Base-by-base conservation (phyloP, 2,888 invertebrate species). In the Odontocerum albicorne region DNA sequence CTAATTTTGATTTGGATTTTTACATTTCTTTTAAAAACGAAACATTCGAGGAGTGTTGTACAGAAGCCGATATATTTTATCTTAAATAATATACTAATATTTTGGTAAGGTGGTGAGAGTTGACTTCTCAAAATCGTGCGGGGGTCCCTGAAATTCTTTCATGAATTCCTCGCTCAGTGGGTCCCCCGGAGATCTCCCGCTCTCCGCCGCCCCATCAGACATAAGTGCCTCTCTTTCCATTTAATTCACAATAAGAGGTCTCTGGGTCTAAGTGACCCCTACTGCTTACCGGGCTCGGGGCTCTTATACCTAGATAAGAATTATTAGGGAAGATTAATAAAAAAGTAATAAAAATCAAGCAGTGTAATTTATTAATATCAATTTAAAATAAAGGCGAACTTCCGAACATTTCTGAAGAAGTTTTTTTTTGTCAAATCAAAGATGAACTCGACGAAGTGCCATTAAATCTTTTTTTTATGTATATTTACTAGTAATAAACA, bases 181-280 rank as follows among this genome's bases (percentile, higher is more conserved):
- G 55, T 21, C 22, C 42, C 35, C 31, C 40, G 16, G 16, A 20
- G 16, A 22, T 22, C 20, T 43, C 51, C 36, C 35, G 36, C 22
- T 47, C 39, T 36, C 27, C 20, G 20, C 36, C 40, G 21, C 40
- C 19, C n/a, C 32, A 12, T 15, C 19, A 16, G 44, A 16, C 21
- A 17, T 52, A 49, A 38, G 45, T 43, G 47, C 17, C 27, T 57
- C 57, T 39, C 52, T 42, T 32, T 49, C 32, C 47, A 36, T 43
- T 45, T 45, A 53, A 51, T 43, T 57, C 57, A 57, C 57, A 57
- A 53, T 53, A 47, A 47, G 44, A 40, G 53, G 44, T 49, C 56
- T 21, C 39, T 49, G 27, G 54, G 54, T 49, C 47, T 54, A 54
- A 58, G 54, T 58, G 58, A 58, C 58, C 58, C 58, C 58, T 38